Percentiles rank a stretch among this genome's conserved stretches.
phyloP scores from a whole-genome alignment of 2,888 invertebrate species.

The Cheilosia impressa region DNA sequence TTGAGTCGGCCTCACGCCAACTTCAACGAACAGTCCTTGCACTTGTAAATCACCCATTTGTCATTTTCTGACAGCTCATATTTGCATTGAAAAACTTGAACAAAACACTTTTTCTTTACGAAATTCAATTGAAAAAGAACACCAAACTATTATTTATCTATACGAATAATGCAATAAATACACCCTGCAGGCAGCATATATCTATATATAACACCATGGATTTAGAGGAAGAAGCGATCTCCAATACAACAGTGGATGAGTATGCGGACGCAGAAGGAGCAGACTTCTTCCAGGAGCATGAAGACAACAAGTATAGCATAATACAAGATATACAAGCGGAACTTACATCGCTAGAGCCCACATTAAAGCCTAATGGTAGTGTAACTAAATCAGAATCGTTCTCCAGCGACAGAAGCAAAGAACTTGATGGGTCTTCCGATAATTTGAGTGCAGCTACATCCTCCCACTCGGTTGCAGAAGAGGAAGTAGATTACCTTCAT shows the following conservation, averaged over 20 bases:
- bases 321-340: slow-evolving; percentile 80
- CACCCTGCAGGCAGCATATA: neutral
- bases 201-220: slow-evolving; percentile 42
- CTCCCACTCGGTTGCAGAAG: slow-evolving; percentile 71
- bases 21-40: slow-evolving; percentile 5
- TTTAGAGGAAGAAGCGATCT: slow-evolving; percentile 51
- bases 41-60: slow-evolving; percentile 15
- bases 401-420: slow-evolving; percentile 77
- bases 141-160: slow-evolving; percentile 6
- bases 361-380: slow-evolving; percentile 67
- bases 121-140: slow-evolving; percentile 33
- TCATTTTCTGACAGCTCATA: slow-evolving; percentile 42
- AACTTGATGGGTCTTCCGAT: slow-evolving; percentile 79
- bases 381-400: slow-evolving; percentile 77
- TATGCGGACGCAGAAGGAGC: slow-evolving; percentile 80
- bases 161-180: slow-evolving; percentile 51
- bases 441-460: slow-evolving; percentile 78
- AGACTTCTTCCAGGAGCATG: slow-evolving; percentile 77
- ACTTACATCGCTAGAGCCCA: slow-evolving; percentile 76
- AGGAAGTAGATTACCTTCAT: slow-evolving; percentile 87
- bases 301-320: slow-evolving; percentile 79
- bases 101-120: slow-evolving; percentile 60
- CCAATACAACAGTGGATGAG: slow-evolving; percentile 75
- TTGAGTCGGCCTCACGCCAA: too few species aligned
- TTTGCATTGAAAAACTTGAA: slow-evolving; percentile 36